These are phyloP conservation scores for Pollenia griseotomentosa DNA, from an alignment of 2,888 invertebrate species.

Conservation along the genomic window DNA sequence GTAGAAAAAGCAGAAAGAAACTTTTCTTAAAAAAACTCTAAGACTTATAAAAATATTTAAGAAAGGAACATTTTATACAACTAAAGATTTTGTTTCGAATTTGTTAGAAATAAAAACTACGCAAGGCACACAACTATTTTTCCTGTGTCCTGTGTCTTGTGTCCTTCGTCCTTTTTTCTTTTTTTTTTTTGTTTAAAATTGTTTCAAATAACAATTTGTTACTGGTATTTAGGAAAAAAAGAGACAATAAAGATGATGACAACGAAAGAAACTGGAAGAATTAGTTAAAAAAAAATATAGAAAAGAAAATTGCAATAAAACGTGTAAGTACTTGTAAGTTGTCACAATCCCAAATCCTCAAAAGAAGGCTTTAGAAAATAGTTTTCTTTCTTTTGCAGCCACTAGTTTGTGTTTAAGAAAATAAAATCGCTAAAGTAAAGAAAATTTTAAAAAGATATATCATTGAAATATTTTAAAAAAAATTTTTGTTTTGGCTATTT, in stretches of 20 bases:
- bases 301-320: slow-evolving; percentile 56
- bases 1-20: not conserved
- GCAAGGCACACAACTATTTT: slow-evolving; percentile 13
- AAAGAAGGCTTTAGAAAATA: slow-evolving; percentile 61
- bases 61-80: slow-evolving; percentile 1
- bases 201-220: slow-evolving; percentile 43
- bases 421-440: slow-evolving; percentile 15
- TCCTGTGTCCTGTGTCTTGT: not conserved
- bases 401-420: slow-evolving; percentile 11
- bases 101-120: slow-evolving; percentile 22
- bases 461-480: slow-evolving; percentile 59
- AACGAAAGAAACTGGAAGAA: not conserved
- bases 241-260: slow-evolving; percentile 2
- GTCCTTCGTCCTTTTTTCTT: not conserved
- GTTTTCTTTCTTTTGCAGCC: slow-evolving; percentile 27
- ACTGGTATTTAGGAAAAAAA: slow-evolving; percentile 33
- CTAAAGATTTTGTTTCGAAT: slow-evolving; percentile 31
- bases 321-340: slow-evolving; percentile 66
- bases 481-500: not conserved
- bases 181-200: slow-evolving; percentile 30
- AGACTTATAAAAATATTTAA: slow-evolving; percentile 43
- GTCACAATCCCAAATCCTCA: slow-evolving; percentile 59
- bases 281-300: not conserved
- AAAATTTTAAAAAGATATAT: slow-evolving; percentile 64
- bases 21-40: slow-evolving; percentile 27